phyloP scores from a whole-genome alignment of 2,888 invertebrate genomes.

The Meta bourneti region DNA sequence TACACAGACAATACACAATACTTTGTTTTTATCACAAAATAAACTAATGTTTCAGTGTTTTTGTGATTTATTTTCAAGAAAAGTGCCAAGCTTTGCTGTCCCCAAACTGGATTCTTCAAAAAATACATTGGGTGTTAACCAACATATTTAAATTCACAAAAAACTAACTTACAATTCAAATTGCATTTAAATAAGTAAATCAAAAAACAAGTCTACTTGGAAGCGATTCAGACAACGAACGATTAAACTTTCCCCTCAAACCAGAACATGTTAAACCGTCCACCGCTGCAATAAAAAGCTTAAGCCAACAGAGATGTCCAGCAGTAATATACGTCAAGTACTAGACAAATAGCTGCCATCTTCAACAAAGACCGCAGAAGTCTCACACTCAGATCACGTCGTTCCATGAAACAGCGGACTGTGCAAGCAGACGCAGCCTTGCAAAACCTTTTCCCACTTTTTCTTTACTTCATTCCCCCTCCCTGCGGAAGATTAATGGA shows the following conservation, averaged over 20 bases:
- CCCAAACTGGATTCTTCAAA: not conserved
- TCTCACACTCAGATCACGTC: constrained; percentile 15
- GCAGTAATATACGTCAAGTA: not conserved
- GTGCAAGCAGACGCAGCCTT: constrained; percentile 1
- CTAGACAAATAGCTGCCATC: not conserved
- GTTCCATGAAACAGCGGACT: not conserved
- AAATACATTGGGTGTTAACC: too few species aligned
- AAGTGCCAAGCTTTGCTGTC: not conserved
- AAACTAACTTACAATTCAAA: too few species aligned
- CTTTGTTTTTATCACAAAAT: too few species aligned
- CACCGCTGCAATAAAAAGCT: not conserved
- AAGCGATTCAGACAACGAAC: not conserved
- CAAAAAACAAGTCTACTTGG: not conserved
- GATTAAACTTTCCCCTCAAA: not conserved
- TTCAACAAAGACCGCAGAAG: not conserved
- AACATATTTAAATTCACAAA: too few species aligned
- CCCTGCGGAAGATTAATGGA: constrained; percentile 42
- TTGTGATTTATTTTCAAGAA: too few species aligned
- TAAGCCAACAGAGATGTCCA: constrained; percentile 13
- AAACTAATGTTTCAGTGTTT: too few species aligned
- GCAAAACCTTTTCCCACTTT: not conserved
- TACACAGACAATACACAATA: too few species aligned
- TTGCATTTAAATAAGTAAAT: not conserved
- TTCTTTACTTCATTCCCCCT: not conserved
- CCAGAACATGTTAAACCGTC: not conserved